Conservation (phyloP, 2,797 vertebrate species). For the Hipposideros larvatus region DNA sequence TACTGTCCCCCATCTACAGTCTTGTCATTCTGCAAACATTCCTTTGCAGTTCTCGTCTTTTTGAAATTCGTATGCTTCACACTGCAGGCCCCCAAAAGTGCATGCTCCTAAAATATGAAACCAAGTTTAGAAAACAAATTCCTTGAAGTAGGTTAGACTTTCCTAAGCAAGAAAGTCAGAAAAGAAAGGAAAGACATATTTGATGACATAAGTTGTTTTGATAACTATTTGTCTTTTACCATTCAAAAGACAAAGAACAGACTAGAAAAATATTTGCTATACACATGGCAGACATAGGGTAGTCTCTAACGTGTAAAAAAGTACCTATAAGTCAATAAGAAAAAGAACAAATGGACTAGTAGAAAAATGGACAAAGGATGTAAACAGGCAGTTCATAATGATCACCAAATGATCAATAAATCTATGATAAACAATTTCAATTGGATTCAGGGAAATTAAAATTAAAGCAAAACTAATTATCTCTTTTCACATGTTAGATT, state of each 20-base stretch:
- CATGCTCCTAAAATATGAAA: not conserved
- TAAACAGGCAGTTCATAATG: not conserved
- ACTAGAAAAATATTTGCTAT: not conserved
- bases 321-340: not conserved
- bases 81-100: not conserved
- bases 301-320: not conserved
- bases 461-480: not conserved
- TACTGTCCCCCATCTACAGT: not conserved
- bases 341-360: not conserved
- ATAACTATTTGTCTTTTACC: not conserved
- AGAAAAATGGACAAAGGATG: not conserved
- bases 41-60: not conserved
- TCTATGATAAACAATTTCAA: not conserved
- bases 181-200: not conserved
- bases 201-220: not conserved
- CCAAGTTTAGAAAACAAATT: conserved; percentile 33
- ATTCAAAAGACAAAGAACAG: conserved; percentile 6
- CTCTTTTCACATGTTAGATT: conserved; percentile 4
- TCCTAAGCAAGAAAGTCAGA: not conserved
- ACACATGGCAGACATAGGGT: not conserved
- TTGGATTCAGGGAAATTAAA: not conserved
- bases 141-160: not conserved
- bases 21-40: not conserved
- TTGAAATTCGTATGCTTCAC: not conserved
- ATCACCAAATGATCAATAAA: not conserved